Percentiles rank a stretch among this genome's conserved stretches.
These are phyloP conservation scores for roundworm (Caenorhabditis elegans) DNA, from an alignment of 1,140 invertebrate species.

Conservation along the genomic window DNA sequence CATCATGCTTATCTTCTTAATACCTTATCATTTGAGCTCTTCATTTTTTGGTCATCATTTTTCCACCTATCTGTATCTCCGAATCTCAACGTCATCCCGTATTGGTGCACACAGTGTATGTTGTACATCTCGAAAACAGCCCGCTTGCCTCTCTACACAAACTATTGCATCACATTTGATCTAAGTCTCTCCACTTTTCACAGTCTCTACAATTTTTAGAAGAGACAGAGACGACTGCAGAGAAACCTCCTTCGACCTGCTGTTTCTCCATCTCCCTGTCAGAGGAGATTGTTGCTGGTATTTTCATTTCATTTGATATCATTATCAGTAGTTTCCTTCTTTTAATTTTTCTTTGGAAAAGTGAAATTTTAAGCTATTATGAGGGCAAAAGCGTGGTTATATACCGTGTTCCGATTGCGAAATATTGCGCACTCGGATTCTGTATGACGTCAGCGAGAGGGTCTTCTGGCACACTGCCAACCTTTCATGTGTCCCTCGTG, in stretches of 20 bases:
- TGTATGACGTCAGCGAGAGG: neutral
- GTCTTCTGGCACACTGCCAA: neutral
- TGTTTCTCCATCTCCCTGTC: neutral
- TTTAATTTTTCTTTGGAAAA: neutral
- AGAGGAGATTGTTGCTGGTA: neutral
- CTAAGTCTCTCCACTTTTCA: neutral
- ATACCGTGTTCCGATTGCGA: no score
- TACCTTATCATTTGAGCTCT: neutral
- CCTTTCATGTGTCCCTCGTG: neutral
- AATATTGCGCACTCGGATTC: neutral
- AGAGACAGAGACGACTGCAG: neutral
- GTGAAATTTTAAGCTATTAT: no score
- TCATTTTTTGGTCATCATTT: constrained; percentile 6
- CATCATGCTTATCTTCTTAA: neutral
- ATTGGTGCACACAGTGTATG: neutral
- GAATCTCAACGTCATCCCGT: neutral
- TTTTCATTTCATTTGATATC: neutral
- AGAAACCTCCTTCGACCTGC: neutral
- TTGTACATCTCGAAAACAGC: neutral
- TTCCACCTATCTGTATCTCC: neutral
- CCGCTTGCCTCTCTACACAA: neutral
- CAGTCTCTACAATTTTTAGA: neutral
- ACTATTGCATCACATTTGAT: constrained; percentile 32
- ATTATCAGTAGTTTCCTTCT: constrained; percentile 12
- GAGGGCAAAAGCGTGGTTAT: no score